Evolutionary conservation across 2,113 vertebrate species (phyloP).

Genomic region (Brachypteracias leptosomus): DNA sequence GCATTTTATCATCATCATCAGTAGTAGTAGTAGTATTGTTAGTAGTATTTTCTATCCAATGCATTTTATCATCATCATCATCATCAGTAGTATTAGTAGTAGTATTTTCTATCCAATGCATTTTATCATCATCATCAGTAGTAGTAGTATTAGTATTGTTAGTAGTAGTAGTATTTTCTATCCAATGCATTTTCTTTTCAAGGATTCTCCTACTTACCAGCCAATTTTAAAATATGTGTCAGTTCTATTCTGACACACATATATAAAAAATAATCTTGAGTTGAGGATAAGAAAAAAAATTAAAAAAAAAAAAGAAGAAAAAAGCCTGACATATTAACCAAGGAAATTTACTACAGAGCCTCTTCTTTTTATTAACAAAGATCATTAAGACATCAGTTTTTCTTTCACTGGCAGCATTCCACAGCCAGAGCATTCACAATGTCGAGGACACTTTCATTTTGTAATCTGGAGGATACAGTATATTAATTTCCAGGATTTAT

Average conservation of each 20-base stretch:
- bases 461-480: conserved; percentile 72
- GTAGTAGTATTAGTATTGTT: too few species aligned
- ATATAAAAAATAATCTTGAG: neutral
- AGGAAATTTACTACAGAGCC: conserved; percentile 36
- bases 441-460: conserved; percentile 66
- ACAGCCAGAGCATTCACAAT: conserved; percentile 55
- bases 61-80: too few species aligned
- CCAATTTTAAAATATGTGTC: neutral
- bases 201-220: neutral
- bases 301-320: neutral
- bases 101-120: too few species aligned
- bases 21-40: too few species aligned
- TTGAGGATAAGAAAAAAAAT: neutral
- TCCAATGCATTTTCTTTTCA: neutral
- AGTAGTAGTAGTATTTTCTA: neutral
- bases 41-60: too few species aligned
- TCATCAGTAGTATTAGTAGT: too few species aligned
- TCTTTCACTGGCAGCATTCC: conserved; percentile 68
- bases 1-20: too few species aligned
- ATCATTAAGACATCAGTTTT: conserved; percentile 68
- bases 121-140: too few species aligned
- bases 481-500: conserved; percentile 79
- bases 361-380: conserved; percentile 63
- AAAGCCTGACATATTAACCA: neutral
- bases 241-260: neutral